Evolutionary conservation across 2,797 vertebrate species (phyloP).

Genomic region (Nannoperca obscura): DNA sequence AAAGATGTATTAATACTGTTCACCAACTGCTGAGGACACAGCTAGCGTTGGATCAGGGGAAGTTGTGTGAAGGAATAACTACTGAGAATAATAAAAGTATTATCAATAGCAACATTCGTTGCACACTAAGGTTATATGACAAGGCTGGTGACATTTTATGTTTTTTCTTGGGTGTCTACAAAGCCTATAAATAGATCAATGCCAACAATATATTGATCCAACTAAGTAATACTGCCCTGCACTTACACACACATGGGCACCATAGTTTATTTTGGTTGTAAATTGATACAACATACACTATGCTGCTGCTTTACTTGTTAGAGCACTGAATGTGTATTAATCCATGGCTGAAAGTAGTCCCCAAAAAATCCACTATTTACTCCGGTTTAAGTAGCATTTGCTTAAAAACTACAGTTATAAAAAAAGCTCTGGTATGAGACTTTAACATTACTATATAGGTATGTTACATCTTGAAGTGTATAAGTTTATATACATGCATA

Average conservation of each 20-base stretch:
- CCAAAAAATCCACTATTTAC: neutral
- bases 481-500: too few species aligned
- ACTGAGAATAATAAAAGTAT: conserved; percentile 12
- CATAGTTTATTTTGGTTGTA: too few species aligned
- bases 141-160: neutral
- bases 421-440: neutral
- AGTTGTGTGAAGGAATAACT: conserved; percentile 32
- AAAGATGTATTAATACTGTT: conserved; percentile 46
- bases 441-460: neutral
- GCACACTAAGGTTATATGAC: neutral
- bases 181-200: neutral
- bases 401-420: neutral
- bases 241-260: neutral
- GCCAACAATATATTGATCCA: neutral
- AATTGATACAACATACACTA: too few species aligned
- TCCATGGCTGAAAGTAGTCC: neutral
- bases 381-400: neutral
- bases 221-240: neutral
- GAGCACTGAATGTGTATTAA: conserved; percentile 1
- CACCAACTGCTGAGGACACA: conserved; percentile 51
- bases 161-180: neutral
- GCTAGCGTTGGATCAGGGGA: conserved; percentile 30
- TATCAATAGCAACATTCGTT: conserved; percentile 18
- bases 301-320: neutral
- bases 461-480: neutral